Evolutionary conservation across 2,113 vertebrate genomes (phyloP).

Genomic region (Leucoraja erinaceus): DNA sequence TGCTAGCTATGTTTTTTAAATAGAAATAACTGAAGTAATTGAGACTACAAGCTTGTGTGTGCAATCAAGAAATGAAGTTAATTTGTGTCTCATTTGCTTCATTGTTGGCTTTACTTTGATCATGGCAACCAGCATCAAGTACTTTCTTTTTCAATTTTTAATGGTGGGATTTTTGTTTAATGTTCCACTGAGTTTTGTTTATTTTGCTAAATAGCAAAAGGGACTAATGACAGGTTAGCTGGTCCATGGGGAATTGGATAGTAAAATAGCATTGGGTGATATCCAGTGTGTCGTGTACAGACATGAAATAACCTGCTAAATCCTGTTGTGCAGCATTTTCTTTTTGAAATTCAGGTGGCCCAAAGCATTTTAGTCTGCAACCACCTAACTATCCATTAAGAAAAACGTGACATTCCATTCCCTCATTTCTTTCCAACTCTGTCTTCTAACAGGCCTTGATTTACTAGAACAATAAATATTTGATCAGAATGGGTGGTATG

Average conservation of each 20-base stretch:
- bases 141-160: background rate
- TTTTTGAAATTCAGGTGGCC: background rate
- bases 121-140: background rate
- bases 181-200: background rate
- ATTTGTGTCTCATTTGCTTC: conserved; percentile 13
- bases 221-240: background rate
- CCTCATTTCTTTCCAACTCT: background rate
- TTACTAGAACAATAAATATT: conserved; percentile 24
- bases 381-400: background rate
- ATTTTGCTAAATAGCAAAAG: background rate
- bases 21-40: background rate
- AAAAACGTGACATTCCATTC: background rate
- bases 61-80: background rate
- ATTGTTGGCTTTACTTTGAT: background rate
- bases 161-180: background rate
- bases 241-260: background rate
- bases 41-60: background rate
- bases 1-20: background rate
- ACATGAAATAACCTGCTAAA: background rate
- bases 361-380: background rate
- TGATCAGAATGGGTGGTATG: background rate
- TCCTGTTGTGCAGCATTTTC: background rate
- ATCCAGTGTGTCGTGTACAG: background rate
- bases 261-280: background rate
- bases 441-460: background rate